phyloP scores from a whole-genome alignment of 2,113 vertebrate species.

The Heterotis niloticus region DNA sequence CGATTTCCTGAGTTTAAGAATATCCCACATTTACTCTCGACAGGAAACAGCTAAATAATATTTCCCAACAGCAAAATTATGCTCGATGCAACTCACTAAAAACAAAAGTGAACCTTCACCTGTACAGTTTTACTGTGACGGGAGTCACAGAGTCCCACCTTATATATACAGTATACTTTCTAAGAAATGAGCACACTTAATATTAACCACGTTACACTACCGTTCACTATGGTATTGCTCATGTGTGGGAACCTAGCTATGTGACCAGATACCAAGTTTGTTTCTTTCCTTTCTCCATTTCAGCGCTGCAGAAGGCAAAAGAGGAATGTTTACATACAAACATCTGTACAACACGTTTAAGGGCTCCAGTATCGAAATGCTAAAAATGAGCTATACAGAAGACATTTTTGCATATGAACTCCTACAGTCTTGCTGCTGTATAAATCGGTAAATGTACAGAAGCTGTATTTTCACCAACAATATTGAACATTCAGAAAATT shows the following conservation, averaged over 20 bases:
- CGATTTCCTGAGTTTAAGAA: conserved; percentile 72
- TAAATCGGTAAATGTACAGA: conserved; percentile 85
- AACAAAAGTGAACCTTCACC: conserved; percentile 57
- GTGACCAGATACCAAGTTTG: conserved; percentile 67
- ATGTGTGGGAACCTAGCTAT: conserved; percentile 66
- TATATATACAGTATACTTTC: conserved; percentile 66
- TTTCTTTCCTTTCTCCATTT: conserved; percentile 57
- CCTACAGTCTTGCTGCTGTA: conserved; percentile 83
- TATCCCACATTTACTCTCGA: conserved; percentile 55
- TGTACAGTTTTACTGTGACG: conserved; percentile 63
- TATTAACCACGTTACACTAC: conserved; percentile 72
- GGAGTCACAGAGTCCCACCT: conserved; percentile 74
- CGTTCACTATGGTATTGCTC: conserved; percentile 83
- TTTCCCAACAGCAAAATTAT: conserved; percentile 59
- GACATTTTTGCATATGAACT: conserved; percentile 94
- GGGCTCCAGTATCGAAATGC: conserved; percentile 82
- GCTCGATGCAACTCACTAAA: conserved; percentile 54
- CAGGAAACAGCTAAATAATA: conserved; percentile 67
- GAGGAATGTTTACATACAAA: conserved; percentile 91
- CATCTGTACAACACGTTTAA: conserved; percentile 74
- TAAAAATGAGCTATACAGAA: conserved; percentile 82
- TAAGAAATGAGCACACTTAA: conserved; percentile 73
- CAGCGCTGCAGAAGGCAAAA: conserved; percentile 82
- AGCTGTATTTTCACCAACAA: conserved; percentile 82
- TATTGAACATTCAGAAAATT: conserved; percentile 97